phyloP scores from a whole-genome alignment of 2,113 vertebrate species.

The Nansenia antarctica region DNA sequence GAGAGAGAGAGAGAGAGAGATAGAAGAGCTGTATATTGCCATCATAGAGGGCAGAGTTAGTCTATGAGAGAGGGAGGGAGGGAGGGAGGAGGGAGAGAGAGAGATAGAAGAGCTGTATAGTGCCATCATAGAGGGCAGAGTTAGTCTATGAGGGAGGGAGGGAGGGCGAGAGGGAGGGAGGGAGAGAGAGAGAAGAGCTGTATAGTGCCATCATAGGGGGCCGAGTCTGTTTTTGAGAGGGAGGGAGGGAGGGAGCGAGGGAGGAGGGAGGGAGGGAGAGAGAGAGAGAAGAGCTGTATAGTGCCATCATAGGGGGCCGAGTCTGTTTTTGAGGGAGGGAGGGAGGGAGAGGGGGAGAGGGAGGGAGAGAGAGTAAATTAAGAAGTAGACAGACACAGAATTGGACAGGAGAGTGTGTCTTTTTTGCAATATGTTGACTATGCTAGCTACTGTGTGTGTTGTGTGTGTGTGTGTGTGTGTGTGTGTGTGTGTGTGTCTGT shows the following conservation, averaged over 20 bases:
- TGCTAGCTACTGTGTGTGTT: neutral
- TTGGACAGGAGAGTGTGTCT: neutral
- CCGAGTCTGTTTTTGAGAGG: constrained; percentile 61
- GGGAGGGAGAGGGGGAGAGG: neutral
- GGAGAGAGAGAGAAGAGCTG: constrained; percentile 45
- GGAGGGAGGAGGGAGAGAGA: neutral
- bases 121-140: constrained; percentile 71
- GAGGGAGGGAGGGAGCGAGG: neutral
- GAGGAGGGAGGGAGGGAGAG: neutral
- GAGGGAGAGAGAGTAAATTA: too few relatives aligned
- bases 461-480: neutral
- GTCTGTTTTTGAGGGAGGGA: neutral
- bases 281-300: neutral
- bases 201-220: constrained; percentile 72
- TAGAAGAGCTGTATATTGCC: constrained; percentile 61
- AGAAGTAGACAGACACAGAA: too few relatives aligned
- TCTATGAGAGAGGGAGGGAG: constrained; percentile 60
- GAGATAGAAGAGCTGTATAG: constrained; percentile 58
- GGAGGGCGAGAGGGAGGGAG: neutral
- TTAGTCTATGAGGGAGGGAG: constrained; percentile 63
- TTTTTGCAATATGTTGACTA: neutral
- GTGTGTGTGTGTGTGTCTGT: neutral
- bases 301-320: too few relatives aligned
- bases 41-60: constrained; percentile 71
- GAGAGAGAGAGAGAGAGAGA: neutral